Percentiles rank a stretch among this genome's conserved stretches.
phyloP scores from a whole-genome alignment of 2,797 vertebrate species.

The Erithacus rubecula region DNA sequence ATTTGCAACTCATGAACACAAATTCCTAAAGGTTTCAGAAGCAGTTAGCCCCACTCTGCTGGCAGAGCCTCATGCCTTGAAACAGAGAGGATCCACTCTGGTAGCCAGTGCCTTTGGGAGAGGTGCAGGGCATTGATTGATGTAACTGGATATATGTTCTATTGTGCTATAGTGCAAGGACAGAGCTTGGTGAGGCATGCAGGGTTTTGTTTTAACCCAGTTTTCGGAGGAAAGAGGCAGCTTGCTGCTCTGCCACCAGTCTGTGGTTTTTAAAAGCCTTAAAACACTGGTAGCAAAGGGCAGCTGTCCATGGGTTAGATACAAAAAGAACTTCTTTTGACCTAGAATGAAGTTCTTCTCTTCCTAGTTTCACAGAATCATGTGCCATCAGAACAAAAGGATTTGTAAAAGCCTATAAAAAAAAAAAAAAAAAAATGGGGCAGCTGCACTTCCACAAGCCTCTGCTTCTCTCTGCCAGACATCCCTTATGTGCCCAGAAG shows the following conservation, averaged over 20 bases:
- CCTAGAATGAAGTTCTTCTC: neutral
- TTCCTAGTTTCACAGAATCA: neutral
- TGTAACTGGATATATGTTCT: neutral
- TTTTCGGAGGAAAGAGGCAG: neutral
- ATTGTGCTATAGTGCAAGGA: neutral
- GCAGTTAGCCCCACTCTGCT: neutral
- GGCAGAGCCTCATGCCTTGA: neutral
- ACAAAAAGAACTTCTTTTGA: neutral
- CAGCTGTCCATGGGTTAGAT: neutral
- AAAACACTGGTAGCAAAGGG: neutral
- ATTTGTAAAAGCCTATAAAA: neutral
- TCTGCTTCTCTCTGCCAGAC: neutral
- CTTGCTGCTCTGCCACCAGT: neutral
- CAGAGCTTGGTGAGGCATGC: neutral
- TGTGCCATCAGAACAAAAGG: neutral
- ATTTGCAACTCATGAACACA: neutral
- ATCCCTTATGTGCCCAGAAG: neutral
- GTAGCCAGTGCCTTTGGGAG: neutral
- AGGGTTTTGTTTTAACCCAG: neutral
- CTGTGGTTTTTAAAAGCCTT: neutral
- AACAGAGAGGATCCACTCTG: neutral
- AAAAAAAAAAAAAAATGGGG: neutral
- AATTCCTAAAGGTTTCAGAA: conserved; percentile 8
- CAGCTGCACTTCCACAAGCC: neutral
- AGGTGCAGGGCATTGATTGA: neutral